Evolutionary conservation across 2,888 invertebrate genomes (phyloP).

Genomic region (Lasioglossum vierecki): DNA sequence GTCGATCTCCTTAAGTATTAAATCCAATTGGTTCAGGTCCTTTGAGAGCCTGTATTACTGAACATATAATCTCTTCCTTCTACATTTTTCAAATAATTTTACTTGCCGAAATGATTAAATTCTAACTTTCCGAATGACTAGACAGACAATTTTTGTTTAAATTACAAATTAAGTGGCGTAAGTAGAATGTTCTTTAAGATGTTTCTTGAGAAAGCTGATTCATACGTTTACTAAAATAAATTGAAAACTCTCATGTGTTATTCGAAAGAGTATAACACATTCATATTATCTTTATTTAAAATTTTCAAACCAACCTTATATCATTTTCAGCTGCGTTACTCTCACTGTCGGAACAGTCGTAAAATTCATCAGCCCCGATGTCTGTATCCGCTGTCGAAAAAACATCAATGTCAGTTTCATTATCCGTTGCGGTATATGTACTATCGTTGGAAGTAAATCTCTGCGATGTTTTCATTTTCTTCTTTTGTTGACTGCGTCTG

Average conservation of each 20-base stretch:
- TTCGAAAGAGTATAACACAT: conserved; percentile 36
- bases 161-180: conserved; percentile 39
- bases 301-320: conserved; percentile 74
- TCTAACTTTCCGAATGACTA: conserved; percentile 48
- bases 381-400: conserved; percentile 80
- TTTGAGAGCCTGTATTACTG: conserved; percentile 79
- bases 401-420: conserved; percentile 79
- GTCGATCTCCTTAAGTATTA: conserved; percentile 73
- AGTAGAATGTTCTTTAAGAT: conserved; percentile 48
- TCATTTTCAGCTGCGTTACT: conserved; percentile 72
- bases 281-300: conserved; percentile 24
- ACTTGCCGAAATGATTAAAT: conserved; percentile 50
- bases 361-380: conserved; percentile 81
- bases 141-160: conserved; percentile 37
- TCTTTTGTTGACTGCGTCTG: conserved; percentile 75
- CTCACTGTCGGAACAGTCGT: conserved; percentile 81
- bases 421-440: conserved; percentile 73
- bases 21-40: conserved; percentile 72
- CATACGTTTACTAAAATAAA: conserved; percentile 57
- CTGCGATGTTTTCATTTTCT: conserved; percentile 68
- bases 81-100: conserved; percentile 49
- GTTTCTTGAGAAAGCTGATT: conserved; percentile 49
- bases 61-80: conserved; percentile 80
- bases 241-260: conserved; percentile 39
- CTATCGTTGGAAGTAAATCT: conserved; percentile 73